Evolutionary conservation across 1,140 invertebrate genomes (phyloP).

Genomic region (Drosophila auraria): DNA sequence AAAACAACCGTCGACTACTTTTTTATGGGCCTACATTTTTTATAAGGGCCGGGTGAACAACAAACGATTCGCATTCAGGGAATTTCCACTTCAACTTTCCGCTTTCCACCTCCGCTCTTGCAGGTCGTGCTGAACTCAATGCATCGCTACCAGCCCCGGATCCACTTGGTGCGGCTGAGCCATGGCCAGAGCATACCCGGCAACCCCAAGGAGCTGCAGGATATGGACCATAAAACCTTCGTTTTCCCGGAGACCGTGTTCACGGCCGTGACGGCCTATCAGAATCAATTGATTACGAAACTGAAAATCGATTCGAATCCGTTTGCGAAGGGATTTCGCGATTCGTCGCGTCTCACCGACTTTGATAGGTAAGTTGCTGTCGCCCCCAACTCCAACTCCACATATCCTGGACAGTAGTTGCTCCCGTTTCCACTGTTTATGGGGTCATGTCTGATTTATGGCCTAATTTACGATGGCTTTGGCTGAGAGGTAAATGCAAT

Average conservation of each 20-base stretch:
- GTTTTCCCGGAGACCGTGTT: slow-evolving; percentile 99
- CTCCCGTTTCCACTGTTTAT: slow-evolving; percentile 43
- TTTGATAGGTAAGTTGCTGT: slow-evolving; percentile 89
- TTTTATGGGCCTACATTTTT: slow-evolving; percentile 80
- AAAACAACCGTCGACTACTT: slow-evolving; percentile 80
- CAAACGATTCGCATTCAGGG: slow-evolving; percentile 39
- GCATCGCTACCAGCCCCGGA: slow-evolving; percentile 99
- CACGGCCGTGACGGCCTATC: slow-evolving; percentile 99
- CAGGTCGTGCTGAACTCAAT: slow-evolving; percentile 99
- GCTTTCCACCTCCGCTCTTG: slow-evolving; percentile 40
- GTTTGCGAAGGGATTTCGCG: slow-evolving; percentile 97
- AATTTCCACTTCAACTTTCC: slow-evolving; percentile 4
- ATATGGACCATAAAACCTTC: slow-evolving; percentile 95
- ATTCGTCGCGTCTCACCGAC: slow-evolving; percentile 97
- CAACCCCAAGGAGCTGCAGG: slow-evolving; percentile 92
- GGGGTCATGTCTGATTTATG: slow-evolving; percentile 56
- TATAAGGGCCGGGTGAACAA: slow-evolving; percentile 55
- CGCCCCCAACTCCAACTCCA: background rate
- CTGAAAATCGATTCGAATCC: slow-evolving; percentile 98
- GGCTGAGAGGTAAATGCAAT: slow-evolving; percentile 48
- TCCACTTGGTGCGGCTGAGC: slow-evolving; percentile 93
- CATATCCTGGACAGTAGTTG: slow-evolving; percentile 38
- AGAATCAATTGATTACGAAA: slow-evolving; percentile 98
- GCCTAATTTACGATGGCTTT: slow-evolving; percentile 58
- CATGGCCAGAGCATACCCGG: slow-evolving; percentile 90